phyloP scores from a whole-genome alignment of 2,888 invertebrate genomes.

The Mesorhabditis spiculigera region DNA sequence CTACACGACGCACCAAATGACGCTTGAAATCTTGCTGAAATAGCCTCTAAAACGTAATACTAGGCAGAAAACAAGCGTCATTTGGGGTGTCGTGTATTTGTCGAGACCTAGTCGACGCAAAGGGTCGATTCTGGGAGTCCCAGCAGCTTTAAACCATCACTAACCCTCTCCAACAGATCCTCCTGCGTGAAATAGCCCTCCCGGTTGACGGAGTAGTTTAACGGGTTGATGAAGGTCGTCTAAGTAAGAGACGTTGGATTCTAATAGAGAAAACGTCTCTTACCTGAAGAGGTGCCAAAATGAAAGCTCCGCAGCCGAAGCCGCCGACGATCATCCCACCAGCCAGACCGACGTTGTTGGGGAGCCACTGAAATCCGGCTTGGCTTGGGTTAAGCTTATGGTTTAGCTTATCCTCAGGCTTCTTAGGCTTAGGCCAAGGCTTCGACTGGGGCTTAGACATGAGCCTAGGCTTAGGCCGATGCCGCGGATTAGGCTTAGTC shows the following conservation, averaged over 20 bases:
- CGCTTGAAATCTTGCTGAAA: too few relatives aligned
- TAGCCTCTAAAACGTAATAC: too few relatives aligned
- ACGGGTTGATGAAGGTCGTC: conserved; percentile 51
- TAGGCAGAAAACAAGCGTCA: too few relatives aligned
- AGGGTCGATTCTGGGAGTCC: background rate
- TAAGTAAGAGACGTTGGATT: conserved; percentile 17
- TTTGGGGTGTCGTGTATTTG: too few relatives aligned
- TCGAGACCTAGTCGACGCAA: too few relatives aligned
- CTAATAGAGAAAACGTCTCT: conserved; percentile 12
- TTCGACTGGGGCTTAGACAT: too few relatives aligned
- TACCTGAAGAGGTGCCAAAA: conserved; percentile 58
- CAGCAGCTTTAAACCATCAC: background rate
- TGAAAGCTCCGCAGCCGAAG: conserved; percentile 59
- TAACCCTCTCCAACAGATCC: conserved; percentile 49
- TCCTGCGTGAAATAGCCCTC: conserved; percentile 51
- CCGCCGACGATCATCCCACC: conserved; percentile 60
- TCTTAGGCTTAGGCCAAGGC: too few relatives aligned
- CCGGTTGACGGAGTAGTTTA: conserved; percentile 42
- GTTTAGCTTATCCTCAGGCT: too few relatives aligned
- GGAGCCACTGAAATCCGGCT: conserved; percentile 50
- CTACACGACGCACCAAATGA: too few relatives aligned
- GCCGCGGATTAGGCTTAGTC: too few relatives aligned
- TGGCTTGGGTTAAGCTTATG: background rate
- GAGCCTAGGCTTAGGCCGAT: too few relatives aligned
- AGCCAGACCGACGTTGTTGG: conserved; percentile 56